Base-by-base conservation (phyloP, 2,797 vertebrate genomes). In the Columba guinea region DNA sequence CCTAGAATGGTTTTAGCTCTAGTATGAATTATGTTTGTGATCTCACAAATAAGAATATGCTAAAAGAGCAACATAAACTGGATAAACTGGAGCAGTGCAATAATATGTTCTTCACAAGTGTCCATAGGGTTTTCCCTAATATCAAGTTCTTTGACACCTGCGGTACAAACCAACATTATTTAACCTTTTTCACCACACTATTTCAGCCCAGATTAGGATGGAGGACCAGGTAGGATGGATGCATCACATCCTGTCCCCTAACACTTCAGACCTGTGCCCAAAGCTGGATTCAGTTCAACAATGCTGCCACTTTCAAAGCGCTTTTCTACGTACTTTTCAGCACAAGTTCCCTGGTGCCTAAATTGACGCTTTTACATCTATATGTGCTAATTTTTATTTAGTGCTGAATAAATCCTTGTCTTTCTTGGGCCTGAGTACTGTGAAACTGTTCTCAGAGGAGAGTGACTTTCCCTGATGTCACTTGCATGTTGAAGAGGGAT, bases 221-320 rank as follows among this genome's bases (percentile, higher is more conserved):
- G 13, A 78, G 15, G 16, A 35, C 27, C 71, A 11, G 0, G 0
- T 19, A 49, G 52, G 39, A 51, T 34, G 23, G 22, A 19, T 88
- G 10, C 5, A 4, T 71, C 63, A 22, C 0, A 0, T 68, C 21
- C n/a, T 41, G 5, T 13, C 35, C 28, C 11, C 14, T 60, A 52
- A 46, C 5, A 30, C n/a, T 52, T 41, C 46, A 64, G 58, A 26
- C 28, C 5, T 0, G 0, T 77, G 35, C 44, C 44, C 80, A 44
- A 69, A 51, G 63, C 53, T 87, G 58, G 30, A 44, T 13, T 9
- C 48, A 60, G 17, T 26, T 91, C 68, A 78, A 62, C 56, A n/a
- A 13, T 27, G 2, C 23, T 91, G 22, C 32, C 28, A 7, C 73
- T 83, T 94, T 30, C 56, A 80, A 92, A 86, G 30, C 30, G 32